Evolutionary conservation across 2,888 invertebrate species (phyloP).

Genomic region (Eristalis arbustorum): DNA sequence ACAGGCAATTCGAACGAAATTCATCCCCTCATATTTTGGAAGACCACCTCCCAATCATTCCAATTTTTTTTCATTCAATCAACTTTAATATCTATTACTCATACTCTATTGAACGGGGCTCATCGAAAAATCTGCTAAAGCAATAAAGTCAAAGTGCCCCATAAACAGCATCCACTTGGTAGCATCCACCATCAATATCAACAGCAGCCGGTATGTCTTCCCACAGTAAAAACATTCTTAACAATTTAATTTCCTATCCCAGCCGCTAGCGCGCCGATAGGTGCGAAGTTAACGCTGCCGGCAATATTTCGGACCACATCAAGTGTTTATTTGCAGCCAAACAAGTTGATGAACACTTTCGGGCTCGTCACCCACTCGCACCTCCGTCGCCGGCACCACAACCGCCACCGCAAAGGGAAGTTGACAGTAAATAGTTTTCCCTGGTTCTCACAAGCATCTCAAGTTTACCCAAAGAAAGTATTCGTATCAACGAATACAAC

Average conservation of each 20-base stretch:
- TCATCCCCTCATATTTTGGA: too few species aligned
- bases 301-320: constrained; percentile 23
- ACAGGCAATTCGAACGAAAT: too few species aligned
- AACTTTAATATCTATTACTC: background rate
- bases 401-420: constrained; percentile 24
- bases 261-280: constrained; percentile 10
- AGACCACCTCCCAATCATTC: too few species aligned
- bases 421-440: constrained; percentile 46
- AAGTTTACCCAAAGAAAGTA: constrained; percentile 39
- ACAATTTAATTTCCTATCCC: constrained; percentile 14
- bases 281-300: constrained; percentile 37
- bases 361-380: constrained; percentile 1
- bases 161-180: constrained; percentile 15
- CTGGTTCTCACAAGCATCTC: constrained; percentile 39
- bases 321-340: constrained; percentile 43
- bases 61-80: background rate
- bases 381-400: background rate
- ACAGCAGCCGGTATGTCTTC: background rate
- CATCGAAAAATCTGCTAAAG: constrained; percentile 1
- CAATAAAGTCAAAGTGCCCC: constrained; percentile 29
- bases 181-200: background rate
- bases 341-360: constrained; percentile 30
- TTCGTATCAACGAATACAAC: constrained; percentile 14
- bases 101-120: background rate
- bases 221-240: constrained; percentile 11